phyloP scores from a whole-genome alignment of 2,113 vertebrate species.

The Scomber japonicus region DNA sequence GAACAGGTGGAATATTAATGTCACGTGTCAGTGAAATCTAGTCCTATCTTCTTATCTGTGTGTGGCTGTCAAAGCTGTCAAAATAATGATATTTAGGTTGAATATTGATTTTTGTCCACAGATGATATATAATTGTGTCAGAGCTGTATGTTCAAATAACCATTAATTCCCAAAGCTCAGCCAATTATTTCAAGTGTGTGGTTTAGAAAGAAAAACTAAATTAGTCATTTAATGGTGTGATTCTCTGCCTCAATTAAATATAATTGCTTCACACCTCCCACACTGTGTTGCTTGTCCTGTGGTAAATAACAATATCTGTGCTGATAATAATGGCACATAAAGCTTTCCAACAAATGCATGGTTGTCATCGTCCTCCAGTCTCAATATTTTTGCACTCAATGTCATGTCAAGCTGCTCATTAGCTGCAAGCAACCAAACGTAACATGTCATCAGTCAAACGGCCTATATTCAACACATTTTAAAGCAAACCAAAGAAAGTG shows the following conservation, averaged over 20 bases:
- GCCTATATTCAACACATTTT: background rate
- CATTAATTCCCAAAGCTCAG: slow-evolving; percentile 34
- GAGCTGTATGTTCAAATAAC: slow-evolving; percentile 29
- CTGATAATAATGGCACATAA: slow-evolving; percentile 47
- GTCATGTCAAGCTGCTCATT: slow-evolving; percentile 61
- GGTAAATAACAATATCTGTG: slow-evolving; percentile 70
- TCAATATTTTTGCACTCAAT: slow-evolving; percentile 28
- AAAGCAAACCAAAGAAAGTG: background rate
- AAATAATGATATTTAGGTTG: slow-evolving; percentile 14
- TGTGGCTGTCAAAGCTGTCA: slow-evolving; percentile 18
- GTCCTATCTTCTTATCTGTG: background rate
- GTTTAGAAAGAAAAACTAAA: slow-evolving; percentile 43
- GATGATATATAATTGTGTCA: slow-evolving; percentile 19
- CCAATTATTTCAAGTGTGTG: slow-evolving; percentile 49
- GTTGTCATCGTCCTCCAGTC: slow-evolving; percentile 21
- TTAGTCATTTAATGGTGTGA: slow-evolving; percentile 68
- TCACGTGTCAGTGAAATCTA: background rate
- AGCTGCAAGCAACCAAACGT: slow-evolving; percentile 56
- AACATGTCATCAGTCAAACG: slow-evolving; percentile 40
- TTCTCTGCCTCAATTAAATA: slow-evolving; percentile 73
- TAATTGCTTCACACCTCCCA: slow-evolving; percentile 80
- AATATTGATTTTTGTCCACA: slow-evolving; percentile 6
- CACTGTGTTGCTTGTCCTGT: slow-evolving; percentile 59
- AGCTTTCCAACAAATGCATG: slow-evolving; percentile 41
- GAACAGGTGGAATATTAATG: background rate